Evolutionary conservation across 2,113 vertebrate species (phyloP).

Genomic region (Ariopsis seemanni): DNA sequence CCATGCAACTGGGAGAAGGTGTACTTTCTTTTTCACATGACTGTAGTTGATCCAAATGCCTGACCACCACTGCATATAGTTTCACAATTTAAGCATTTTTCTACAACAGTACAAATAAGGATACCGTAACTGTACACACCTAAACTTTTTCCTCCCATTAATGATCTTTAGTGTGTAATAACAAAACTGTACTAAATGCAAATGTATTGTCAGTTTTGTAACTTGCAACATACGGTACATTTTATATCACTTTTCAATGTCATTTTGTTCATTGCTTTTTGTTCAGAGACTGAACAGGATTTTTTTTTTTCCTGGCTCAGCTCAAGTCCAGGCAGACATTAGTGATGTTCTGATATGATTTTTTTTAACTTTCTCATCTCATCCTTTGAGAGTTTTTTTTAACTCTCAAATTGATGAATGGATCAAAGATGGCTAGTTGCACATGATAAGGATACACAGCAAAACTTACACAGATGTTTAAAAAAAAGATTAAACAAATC

Average conservation of each 20-base stretch:
- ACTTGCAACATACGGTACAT: background rate
- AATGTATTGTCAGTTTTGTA: background rate
- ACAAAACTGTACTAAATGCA: background rate
- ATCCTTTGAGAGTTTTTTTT: too few relatives aligned
- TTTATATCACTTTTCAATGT: background rate
- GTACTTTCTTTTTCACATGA: too few relatives aligned
- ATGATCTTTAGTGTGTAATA: background rate
- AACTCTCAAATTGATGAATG: background rate
- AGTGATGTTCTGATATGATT: background rate
- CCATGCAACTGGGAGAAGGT: too few relatives aligned
- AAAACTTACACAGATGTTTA: background rate
- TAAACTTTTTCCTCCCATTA: background rate
- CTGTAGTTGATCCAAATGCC: background rate
- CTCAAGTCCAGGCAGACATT: background rate
- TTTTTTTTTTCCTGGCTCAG: background rate
- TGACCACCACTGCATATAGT: background rate
- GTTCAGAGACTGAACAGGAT: too few relatives aligned
- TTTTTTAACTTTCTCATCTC: too few relatives aligned
- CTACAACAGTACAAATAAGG: background rate
- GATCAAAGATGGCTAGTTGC: background rate
- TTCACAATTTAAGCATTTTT: background rate
- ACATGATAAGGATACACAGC: background rate
- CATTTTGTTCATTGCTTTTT: background rate
- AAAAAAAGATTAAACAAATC: background rate
- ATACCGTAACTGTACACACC: background rate